Conservation (phyloP, 1,140 invertebrate species). For the Trachymyrmex septentrionalis region DNA sequence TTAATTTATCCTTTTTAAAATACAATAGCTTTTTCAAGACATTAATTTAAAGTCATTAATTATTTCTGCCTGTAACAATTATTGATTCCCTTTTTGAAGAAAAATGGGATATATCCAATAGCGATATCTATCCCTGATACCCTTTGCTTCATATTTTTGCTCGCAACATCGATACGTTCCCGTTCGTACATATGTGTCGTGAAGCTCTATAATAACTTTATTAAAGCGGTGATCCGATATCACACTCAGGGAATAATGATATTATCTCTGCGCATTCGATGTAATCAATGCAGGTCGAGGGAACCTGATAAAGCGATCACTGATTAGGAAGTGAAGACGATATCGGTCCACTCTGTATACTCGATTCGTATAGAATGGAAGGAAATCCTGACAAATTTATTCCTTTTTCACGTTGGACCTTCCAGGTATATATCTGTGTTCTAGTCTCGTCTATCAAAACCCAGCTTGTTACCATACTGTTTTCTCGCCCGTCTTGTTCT, state of each 20-base stretch:
- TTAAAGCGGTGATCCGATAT: conserved; percentile 71
- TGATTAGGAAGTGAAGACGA: conserved; percentile 66
- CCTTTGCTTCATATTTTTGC: conserved; percentile 41
- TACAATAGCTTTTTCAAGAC: neutral
- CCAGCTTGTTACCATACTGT: conserved; percentile 34
- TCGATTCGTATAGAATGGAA: conserved; percentile 31
- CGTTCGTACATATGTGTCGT: neutral
- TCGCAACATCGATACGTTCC: neutral
- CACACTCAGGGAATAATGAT: conserved; percentile 65
- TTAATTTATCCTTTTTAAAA: neutral
- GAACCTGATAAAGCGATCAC: conserved; percentile 62
- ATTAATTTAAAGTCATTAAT: neutral
- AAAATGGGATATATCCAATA: conserved; percentile 58
- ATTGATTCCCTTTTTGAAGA: conserved; percentile 25
- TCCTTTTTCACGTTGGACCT: conserved; percentile 19
- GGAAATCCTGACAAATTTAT: conserved; percentile 61
- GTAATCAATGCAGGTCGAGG: conserved; percentile 66
- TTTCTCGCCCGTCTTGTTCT: conserved; percentile 10
- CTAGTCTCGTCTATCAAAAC: conserved; percentile 34
- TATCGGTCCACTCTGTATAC: conserved; percentile 34
- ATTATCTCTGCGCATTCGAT: conserved; percentile 68
- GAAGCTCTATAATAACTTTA: conserved; percentile 69
- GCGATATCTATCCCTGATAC: conserved; percentile 9
- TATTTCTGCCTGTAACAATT: neutral
- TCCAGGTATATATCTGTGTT: conserved; percentile 61